Percentiles rank a stretch among this genome's conserved stretches.
These are phyloP conservation scores for Drosophila tanythrix DNA, from an alignment of 2,888 invertebrate species.

Conservation along the genomic window DNA sequence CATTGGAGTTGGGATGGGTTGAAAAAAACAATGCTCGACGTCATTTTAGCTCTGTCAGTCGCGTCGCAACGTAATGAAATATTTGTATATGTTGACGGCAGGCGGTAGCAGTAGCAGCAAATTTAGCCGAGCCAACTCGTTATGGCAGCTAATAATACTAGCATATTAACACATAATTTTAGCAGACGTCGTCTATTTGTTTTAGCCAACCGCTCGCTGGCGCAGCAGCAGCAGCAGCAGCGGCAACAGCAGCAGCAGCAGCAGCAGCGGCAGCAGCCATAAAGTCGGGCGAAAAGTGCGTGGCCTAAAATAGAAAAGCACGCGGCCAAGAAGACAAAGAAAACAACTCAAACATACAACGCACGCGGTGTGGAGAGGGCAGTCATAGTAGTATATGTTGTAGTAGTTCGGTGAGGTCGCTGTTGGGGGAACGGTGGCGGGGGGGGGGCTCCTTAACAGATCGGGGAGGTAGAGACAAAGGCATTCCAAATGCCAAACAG, in stretches of 20 bases:
- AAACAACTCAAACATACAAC: conserved; percentile 8
- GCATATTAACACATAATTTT: conserved; percentile 78
- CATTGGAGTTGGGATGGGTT: not conserved
- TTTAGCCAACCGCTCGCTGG: conserved; percentile 44
- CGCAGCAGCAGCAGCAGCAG: conserved; percentile 15
- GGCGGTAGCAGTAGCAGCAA: conserved; percentile 14
- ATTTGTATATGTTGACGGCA: conserved; percentile 44
- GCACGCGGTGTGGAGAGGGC: not conserved
- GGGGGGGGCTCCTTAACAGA: conserved; percentile 23
- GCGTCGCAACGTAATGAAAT: conserved; percentile 68
- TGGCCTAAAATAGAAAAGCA: conserved; percentile 62
- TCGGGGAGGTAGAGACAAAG: conserved; percentile 62
- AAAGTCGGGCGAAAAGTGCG: conserved; percentile 58
- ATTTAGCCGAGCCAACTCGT: conserved; percentile 41
- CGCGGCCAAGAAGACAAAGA: conserved; percentile 41
- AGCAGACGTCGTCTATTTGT: conserved; percentile 68
- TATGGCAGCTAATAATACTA: conserved; percentile 75
- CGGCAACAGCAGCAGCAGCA: conserved; percentile 6
- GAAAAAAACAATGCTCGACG: conserved; percentile 13
- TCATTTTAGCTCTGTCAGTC: conserved; percentile 50
- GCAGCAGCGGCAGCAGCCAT: conserved; percentile 18
- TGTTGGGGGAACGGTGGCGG: no score
- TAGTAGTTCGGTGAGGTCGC: not conserved
- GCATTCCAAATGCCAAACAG: conserved; percentile 67
- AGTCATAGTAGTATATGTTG: not conserved